Conservation (phyloP, 2,797 vertebrate species). For the Salarias fasciatus region DNA sequence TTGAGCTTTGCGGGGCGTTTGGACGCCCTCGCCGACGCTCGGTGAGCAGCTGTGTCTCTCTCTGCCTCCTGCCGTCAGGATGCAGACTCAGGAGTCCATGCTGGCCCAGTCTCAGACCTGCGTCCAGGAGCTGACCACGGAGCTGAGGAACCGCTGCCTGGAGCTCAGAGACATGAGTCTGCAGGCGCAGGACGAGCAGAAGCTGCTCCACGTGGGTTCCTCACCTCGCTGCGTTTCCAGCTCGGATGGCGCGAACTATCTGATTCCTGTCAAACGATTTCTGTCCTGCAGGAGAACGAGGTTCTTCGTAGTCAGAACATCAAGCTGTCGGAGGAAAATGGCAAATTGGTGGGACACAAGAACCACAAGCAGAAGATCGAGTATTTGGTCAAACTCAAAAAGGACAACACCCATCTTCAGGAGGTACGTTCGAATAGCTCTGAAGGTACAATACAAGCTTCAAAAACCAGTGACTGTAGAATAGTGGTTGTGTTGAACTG, state of each 20-base stretch:
- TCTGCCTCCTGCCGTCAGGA: constrained; percentile 46
- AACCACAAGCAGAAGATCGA: constrained; percentile 97
- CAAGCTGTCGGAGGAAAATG: constrained; percentile 92
- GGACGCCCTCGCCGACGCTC: neutral
- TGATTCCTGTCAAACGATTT: constrained; percentile 10
- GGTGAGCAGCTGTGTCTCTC: neutral
- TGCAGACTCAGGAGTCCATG: constrained; percentile 73
- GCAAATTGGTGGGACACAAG: constrained; percentile 93
- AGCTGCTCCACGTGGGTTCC: constrained; percentile 74
- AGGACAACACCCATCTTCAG: constrained; percentile 88
- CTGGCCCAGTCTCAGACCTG: constrained; percentile 80
- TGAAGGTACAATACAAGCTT: neutral
- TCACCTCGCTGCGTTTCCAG: neutral
- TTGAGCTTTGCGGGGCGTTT: neutral
- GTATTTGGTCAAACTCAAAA: constrained; percentile 94
- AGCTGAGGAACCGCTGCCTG: constrained; percentile 81
- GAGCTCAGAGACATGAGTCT: constrained; percentile 76
- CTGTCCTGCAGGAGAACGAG: constrained; percentile 83
- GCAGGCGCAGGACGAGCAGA: constrained; percentile 74
- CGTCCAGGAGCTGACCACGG: constrained; percentile 82
- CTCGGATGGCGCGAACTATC: neutral
- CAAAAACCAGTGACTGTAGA: too few species aligned
- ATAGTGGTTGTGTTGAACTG: too few species aligned
- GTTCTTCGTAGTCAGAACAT: constrained; percentile 89
- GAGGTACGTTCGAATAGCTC: constrained; percentile 80